Percentiles rank a stretch among this genome's conserved stretches.
Evolutionary conservation across 2,888 invertebrate species (phyloP).

Genomic region (Zele albiditarsus): DNA sequence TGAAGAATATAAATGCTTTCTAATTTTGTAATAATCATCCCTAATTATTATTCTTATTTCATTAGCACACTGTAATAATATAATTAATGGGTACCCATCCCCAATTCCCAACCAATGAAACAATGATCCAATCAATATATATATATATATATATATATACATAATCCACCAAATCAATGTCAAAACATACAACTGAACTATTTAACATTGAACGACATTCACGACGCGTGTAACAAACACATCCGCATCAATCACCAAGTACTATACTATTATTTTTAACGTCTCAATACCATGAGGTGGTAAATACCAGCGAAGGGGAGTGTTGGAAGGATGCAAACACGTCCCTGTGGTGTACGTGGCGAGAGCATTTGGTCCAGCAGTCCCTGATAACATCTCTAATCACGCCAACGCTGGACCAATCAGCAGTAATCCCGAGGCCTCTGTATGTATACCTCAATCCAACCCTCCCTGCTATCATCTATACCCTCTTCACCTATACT

Average conservation of each 20-base stretch:
- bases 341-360: constrained; percentile 55
- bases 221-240: not conserved
- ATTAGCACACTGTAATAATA: no score
- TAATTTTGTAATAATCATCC: no score
- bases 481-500: not conserved
- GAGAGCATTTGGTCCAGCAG: constrained; percentile 57
- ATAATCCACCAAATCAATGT: no score
- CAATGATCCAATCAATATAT: no score
- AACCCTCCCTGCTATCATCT: constrained; percentile 33
- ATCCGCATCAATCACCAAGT: not conserved
- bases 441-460: constrained; percentile 28
- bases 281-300: constrained; percentile 17
- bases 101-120: no score
- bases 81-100: no score
- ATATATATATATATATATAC: no score
- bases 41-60: no score
- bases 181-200: no score
- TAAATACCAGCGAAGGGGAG: constrained; percentile 19
- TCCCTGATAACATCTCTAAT: constrained; percentile 72
- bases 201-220: no score
- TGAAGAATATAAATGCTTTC: no score
- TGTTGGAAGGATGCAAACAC: constrained; percentile 59
- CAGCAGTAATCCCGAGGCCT: constrained; percentile 68
- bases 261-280: constrained; percentile 38
- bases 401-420: constrained; percentile 72